Percentiles rank a stretch among this genome's conserved stretches.
Conservation (phyloP, 2,113 vertebrate species). For the Cryptoleucopteryx plumbea region DNA sequence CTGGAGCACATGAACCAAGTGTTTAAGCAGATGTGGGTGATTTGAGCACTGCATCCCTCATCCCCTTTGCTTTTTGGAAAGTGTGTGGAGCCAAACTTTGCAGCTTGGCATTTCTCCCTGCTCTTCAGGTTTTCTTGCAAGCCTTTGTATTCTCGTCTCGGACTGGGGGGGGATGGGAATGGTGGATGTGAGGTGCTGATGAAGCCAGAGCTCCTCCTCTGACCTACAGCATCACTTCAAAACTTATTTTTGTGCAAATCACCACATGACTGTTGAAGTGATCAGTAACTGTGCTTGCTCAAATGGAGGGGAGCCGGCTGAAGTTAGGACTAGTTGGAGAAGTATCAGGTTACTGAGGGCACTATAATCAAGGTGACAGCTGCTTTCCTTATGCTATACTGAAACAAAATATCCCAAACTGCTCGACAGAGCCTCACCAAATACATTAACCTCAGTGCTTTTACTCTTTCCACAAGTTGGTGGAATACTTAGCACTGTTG, state of each 20-base stretch:
- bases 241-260: not conserved
- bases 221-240: not conserved
- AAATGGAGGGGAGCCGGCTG: not conserved
- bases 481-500: not conserved
- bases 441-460: not conserved
- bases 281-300: not conserved
- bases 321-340: not conserved
- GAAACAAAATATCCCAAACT: slow-evolving; percentile 46
- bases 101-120: not conserved
- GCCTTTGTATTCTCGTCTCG: not conserved
- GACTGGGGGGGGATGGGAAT: not conserved
- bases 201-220: not conserved
- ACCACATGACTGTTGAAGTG: not conserved
- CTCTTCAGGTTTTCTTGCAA: not conserved
- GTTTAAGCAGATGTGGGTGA: not conserved
- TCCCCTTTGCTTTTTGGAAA: not conserved
- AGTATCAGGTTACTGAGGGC: not conserved
- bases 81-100: not conserved
- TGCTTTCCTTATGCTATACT: slow-evolving; percentile 43
- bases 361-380: slow-evolving; percentile 38
- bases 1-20: not conserved
- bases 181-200: not conserved
- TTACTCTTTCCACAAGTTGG: slow-evolving; percentile 12
- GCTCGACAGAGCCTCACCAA: not conserved
- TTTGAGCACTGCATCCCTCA: not conserved